Evolutionary conservation across 2,888 invertebrate species (phyloP).

Genomic region (Rotaria sp.): DNA sequence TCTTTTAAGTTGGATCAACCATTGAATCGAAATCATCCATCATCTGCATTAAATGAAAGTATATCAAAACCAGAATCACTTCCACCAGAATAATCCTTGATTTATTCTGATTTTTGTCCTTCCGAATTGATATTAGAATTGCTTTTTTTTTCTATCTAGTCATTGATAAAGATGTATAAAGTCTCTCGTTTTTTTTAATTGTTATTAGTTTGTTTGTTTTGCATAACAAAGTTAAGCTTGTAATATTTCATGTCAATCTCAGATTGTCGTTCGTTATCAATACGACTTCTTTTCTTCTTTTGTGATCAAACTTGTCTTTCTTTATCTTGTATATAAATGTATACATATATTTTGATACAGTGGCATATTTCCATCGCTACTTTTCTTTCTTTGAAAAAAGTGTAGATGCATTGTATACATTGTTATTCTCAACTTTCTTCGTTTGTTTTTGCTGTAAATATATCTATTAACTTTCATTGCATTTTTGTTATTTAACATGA

Average conservation of each 20-base stretch:
- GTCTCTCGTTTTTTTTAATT: neutral
- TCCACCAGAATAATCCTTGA: neutral
- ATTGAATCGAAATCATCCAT: neutral
- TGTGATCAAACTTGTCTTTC: too few species aligned
- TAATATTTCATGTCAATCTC: neutral
- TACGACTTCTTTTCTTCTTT: too few species aligned
- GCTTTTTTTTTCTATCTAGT: neutral
- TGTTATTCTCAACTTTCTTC: neutral
- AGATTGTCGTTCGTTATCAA: too few species aligned
- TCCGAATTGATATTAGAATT: neutral
- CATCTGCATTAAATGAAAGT: constrained; percentile 2
- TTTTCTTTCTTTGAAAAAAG: neutral
- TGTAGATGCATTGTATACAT: neutral
- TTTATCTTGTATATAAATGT: too few species aligned
- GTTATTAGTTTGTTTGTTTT: neutral
- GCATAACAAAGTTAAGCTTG: neutral
- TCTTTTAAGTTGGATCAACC: neutral
- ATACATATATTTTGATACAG: neutral
- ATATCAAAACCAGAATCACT: neutral
- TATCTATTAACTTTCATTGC: neutral
- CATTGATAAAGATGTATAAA: neutral
- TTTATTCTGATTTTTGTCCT: too few species aligned
- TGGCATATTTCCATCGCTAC: neutral
- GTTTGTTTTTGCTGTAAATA: neutral
- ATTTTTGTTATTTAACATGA: neutral